phyloP scores from a whole-genome alignment of 2,888 invertebrate genomes.

The Laspeyria flexula region DNA sequence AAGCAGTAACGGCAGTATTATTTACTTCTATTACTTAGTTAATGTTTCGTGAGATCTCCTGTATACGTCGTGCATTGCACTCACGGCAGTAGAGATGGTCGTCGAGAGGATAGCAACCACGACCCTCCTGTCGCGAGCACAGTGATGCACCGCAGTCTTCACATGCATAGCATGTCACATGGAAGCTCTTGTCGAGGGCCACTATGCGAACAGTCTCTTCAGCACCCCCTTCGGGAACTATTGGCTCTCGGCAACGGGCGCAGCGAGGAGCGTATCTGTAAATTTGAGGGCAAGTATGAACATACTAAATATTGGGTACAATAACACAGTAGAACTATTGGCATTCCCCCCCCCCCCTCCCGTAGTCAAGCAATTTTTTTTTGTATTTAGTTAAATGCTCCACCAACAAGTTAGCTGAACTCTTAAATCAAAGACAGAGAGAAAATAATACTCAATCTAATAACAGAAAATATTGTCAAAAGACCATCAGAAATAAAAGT shows the following conservation, averaged over 20 bases:
- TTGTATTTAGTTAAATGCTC: too few relatives aligned
- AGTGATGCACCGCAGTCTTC: conserved; percentile 97
- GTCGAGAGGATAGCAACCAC: conserved; percentile 98
- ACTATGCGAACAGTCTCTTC: conserved; percentile 99
- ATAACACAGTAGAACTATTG: too few relatives aligned
- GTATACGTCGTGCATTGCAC: conserved; percentile 97
- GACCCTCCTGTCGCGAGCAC: conserved; percentile 96
- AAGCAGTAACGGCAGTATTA: neutral
- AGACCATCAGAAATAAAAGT: too few relatives aligned
- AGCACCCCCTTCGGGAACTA: conserved; percentile 97
- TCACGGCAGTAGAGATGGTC: conserved; percentile 97
- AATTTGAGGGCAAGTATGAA: neutral
- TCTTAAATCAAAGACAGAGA: too few relatives aligned
- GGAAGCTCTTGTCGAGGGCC: conserved; percentile 98
- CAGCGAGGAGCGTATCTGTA: conserved; percentile 96
- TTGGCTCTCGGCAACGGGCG: conserved; percentile 97
- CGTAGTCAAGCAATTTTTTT: too few relatives aligned
- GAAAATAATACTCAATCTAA: too few relatives aligned
- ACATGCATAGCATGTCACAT: conserved; percentile 97
- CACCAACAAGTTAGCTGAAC: too few relatives aligned
- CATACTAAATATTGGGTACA: too few relatives aligned
- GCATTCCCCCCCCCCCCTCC: too few relatives aligned
- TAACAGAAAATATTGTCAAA: too few relatives aligned
- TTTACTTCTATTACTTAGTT: conserved; percentile 50
- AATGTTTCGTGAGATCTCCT: conserved; percentile 91